These are phyloP conservation scores for Polyodon spathula DNA, from an alignment of 2,113 vertebrate genomes.

Conservation along the genomic window DNA sequence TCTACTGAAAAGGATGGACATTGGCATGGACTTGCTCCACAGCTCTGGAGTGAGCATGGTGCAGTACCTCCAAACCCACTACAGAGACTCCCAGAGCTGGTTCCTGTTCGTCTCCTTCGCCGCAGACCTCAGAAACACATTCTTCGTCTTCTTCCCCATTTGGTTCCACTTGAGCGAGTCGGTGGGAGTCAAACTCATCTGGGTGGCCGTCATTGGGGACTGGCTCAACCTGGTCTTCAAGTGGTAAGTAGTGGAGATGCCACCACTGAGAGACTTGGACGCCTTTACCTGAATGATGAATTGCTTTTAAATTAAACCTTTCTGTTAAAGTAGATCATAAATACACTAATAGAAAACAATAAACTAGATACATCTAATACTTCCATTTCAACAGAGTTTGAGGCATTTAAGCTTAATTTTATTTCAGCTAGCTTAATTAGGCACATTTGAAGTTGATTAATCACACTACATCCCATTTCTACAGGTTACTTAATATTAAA, in stretches of 20 bases:
- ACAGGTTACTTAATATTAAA: too few relatives aligned
- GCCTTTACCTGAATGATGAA: background rate
- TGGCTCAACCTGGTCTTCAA: conserved; percentile 95
- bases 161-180: conserved; percentile 77
- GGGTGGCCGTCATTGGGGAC: conserved; percentile 89
- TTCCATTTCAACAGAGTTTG: too few relatives aligned
- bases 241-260: conserved; percentile 63
- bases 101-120: conserved; percentile 76
- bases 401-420: too few relatives aligned
- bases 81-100: conserved; percentile 62
- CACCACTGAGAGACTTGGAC: too few relatives aligned
- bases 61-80: conserved; percentile 52
- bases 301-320: background rate
- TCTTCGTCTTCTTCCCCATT: conserved; percentile 80
- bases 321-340: too few relatives aligned
- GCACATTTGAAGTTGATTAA: too few relatives aligned
- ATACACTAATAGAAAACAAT: too few relatives aligned
- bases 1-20: too few relatives aligned
- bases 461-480: too few relatives aligned
- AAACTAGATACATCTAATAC: too few relatives aligned
- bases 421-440: too few relatives aligned
- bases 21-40: too few relatives aligned
- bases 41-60: conserved; percentile 41
- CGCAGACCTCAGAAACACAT: conserved; percentile 82
- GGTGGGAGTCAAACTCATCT: conserved; percentile 75